These are phyloP conservation scores for Nannospalax galili DNA, from an alignment of 2,113 vertebrate species.

Conservation along the genomic window DNA sequence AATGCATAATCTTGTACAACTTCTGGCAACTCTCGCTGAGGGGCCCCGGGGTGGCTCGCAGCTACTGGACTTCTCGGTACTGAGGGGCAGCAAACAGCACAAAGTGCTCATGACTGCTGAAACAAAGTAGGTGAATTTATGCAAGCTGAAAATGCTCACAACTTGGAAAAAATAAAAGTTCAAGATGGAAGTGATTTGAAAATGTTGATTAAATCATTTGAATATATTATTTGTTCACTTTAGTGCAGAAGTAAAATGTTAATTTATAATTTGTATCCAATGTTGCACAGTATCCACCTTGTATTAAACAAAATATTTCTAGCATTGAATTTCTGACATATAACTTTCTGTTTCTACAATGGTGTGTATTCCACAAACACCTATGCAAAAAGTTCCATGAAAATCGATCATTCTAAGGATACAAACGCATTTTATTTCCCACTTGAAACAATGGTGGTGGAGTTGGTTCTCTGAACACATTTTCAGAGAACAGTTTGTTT, in stretches of 20 bases:
- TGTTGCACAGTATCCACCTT: neutral
- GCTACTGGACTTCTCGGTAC: neutral
- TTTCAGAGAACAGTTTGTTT: neutral
- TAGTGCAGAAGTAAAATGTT: neutral
- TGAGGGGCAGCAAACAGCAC: neutral
- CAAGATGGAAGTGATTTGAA: neutral
- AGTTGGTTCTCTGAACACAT: neutral
- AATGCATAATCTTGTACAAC: neutral
- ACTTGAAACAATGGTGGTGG: neutral
- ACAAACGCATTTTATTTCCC: neutral
- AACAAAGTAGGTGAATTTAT: neutral
- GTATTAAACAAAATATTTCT: neutral
- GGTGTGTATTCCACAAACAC: neutral
- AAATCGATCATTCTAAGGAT: neutral
- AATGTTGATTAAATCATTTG: neutral
- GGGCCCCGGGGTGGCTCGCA: neutral
- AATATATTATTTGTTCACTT: neutral
- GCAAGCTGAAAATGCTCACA: neutral
- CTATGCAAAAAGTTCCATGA: neutral
- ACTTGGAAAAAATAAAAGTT: neutral
- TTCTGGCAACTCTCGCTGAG: neutral
- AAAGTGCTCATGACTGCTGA: neutral
- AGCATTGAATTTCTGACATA: neutral
- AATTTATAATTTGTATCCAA: neutral
- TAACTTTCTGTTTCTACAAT: neutral